Evolutionary conservation across 2,113 vertebrate species (phyloP).

Genomic region (Hemiprocne comata): DNA sequence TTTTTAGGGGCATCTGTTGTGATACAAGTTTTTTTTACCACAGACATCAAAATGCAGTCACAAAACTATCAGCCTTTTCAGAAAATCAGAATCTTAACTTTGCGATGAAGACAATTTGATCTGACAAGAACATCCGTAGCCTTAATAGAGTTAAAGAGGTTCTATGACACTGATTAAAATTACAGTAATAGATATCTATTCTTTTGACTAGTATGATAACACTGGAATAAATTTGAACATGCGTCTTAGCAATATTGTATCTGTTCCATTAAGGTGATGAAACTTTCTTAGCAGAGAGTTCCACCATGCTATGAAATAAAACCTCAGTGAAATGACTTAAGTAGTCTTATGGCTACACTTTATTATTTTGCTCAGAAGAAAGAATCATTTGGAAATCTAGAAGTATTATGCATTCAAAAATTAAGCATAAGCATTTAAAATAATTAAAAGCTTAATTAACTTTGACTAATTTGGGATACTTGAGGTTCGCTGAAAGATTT

Average conservation of each 20-base stretch:
- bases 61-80: neutral
- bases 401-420: neutral
- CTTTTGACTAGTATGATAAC: neutral
- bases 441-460: neutral
- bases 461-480: neutral
- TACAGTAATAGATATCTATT: neutral
- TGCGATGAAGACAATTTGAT: neutral
- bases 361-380: neutral
- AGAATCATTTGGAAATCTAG: neutral
- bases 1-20: neutral
- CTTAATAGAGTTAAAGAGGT: neutral
- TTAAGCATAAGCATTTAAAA: neutral
- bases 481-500: neutral
- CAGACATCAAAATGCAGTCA: neutral
- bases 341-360: rapidly evolving
- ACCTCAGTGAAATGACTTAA: neutral
- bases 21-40: neutral
- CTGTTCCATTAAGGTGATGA: neutral
- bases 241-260: neutral
- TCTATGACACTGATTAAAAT: neutral
- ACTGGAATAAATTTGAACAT: neutral
- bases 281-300: neutral
- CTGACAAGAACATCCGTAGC: neutral
- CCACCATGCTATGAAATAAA: neutral
- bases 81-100: neutral